phyloP scores from a whole-genome alignment of 2,888 invertebrate species.

The Drosophila rellima region DNA sequence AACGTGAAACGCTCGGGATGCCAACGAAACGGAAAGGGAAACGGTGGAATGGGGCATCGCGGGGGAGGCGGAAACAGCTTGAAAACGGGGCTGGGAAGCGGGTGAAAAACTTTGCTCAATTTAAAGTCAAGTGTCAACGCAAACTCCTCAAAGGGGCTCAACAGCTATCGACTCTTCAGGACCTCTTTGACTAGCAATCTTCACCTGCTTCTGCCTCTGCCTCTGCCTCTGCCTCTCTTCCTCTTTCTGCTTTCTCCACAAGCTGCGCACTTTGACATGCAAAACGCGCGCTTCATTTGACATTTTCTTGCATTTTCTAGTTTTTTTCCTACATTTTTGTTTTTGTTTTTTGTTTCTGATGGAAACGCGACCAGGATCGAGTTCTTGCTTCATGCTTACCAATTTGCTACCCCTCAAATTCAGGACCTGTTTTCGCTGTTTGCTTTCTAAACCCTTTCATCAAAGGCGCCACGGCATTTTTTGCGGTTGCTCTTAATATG shows the following conservation, averaged over 20 bases:
- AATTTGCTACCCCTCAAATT: slow-evolving; percentile 32
- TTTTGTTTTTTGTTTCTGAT: slow-evolving; percentile 15
- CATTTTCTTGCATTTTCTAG: slow-evolving; percentile 64
- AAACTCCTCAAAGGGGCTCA: slow-evolving; percentile 70
- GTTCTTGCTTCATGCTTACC: slow-evolving; percentile 55
- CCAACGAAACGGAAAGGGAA: slow-evolving; percentile 3
- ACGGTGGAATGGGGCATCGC: background rate
- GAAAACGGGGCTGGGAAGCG: background rate
- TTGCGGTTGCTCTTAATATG: slow-evolving; percentile 72
- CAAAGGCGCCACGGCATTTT: slow-evolving; percentile 67
- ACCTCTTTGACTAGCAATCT: slow-evolving; percentile 63
- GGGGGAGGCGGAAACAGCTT: background rate
- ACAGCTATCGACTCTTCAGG: slow-evolving; percentile 60
- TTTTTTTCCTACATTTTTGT: slow-evolving; percentile 17
- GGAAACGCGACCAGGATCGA: slow-evolving; percentile 50
- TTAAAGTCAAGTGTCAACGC: slow-evolving; percentile 80
- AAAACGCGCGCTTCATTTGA: slow-evolving; percentile 80
- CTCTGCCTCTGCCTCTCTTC: background rate
- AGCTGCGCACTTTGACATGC: slow-evolving; percentile 71
- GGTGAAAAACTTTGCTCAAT: slow-evolving; percentile 62
- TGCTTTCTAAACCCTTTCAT: slow-evolving; percentile 69
- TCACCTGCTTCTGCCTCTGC: slow-evolving; percentile 2
- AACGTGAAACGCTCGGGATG: slow-evolving; percentile 20
- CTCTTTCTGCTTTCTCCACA: background rate
- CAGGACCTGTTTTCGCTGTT: slow-evolving; percentile 43